Evolutionary conservation across 2,113 vertebrate genomes (phyloP), one percentile per base, ranked within the genome.

Genomic region (Urocynchramus pylzowi): DNA sequence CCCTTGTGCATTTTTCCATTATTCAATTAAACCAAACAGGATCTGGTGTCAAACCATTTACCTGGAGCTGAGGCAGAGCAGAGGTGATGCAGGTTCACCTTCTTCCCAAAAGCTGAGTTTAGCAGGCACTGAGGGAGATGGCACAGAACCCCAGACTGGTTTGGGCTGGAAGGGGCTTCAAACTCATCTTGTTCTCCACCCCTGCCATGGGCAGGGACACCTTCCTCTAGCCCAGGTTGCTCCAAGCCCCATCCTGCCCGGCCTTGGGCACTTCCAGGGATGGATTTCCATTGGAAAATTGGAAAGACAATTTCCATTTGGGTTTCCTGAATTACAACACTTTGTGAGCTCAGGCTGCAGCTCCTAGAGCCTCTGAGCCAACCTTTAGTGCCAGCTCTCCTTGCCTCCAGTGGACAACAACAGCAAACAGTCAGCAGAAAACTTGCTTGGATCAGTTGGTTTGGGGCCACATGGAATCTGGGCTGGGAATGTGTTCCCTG

Each of bases 301-400:
- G n/a, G n/a, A n/a, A n/a, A n/a, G n/a, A n/a, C n/a, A n/a, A n/a
- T n/a, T n/a, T n/a, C n/a, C n/a, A n/a, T n/a, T n/a, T n/a, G 67
- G 2, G 2, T 39, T 52, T 83, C 57, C 47, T 65, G 16, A 54
- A 21, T 16, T 0, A 2, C 37, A 23, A 0, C n/a, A 5, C 18
- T 33, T 4, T 8, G 35, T 2, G 31, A 89, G 54, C 68, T 84
- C 77, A 16, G 45, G 44, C 73, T 93, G 3, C 39, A 33, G 52
- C 49, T 42, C 30, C 0, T 3, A 56, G 61, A 39, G 33, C 39
- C 1, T 42, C 28, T 28, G 47, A 63, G 50, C 52, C 92, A 81
- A 87, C 4, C 61, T 60, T 53, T 28, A 33, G 88, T 87, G 90
- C 35, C 80, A 75, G 86, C 53, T 39, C 53, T 4, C 14, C 70